Percentiles rank a stretch among this genome's conserved stretches.
phyloP scores from a whole-genome alignment of 2,888 invertebrate genomes.

The Aphidoletes aphidimyza region DNA sequence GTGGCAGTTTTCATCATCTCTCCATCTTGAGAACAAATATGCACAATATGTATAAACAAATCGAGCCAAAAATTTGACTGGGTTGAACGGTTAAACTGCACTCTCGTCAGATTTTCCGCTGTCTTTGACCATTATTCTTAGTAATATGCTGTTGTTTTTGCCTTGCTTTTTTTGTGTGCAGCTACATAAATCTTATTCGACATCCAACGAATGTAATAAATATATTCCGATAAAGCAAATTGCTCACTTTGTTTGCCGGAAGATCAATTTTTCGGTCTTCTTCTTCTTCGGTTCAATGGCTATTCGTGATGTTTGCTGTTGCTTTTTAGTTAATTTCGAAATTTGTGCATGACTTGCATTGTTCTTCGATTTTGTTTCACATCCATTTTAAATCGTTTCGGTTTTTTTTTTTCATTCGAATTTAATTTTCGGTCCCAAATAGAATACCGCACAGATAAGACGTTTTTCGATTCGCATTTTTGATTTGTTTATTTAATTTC shows the following conservation, averaged over 20 bases:
- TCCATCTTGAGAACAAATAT: background rate
- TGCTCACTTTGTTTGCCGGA: conserved; percentile 37
- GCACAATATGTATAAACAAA: background rate
- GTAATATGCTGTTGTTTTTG: too few species aligned
- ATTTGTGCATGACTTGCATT: background rate
- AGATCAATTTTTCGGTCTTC: background rate
- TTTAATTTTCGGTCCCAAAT: background rate
- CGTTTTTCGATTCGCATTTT: too few species aligned
- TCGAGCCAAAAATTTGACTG: background rate
- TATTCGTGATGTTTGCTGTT: background rate
- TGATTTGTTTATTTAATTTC: background rate
- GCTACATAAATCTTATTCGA: conserved; percentile 17
- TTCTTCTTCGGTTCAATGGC: background rate
- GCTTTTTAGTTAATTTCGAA: background rate
- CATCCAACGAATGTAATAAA: conserved; percentile 37
- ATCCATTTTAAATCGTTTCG: conserved; percentile 11
- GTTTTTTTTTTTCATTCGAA: background rate
- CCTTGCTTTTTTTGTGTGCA: background rate
- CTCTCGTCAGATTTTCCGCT: background rate
- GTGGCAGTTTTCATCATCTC: conserved; percentile 36
- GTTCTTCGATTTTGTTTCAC: background rate
- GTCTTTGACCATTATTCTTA: background rate
- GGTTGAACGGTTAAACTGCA: too few species aligned
- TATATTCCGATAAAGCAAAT: conserved; percentile 15
- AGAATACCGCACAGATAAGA: too few species aligned